Evolutionary conservation across 2,113 vertebrate species (phyloP), one percentile per base, ranked within the genome.

Genomic region (Phodopus roborovskii): DNA sequence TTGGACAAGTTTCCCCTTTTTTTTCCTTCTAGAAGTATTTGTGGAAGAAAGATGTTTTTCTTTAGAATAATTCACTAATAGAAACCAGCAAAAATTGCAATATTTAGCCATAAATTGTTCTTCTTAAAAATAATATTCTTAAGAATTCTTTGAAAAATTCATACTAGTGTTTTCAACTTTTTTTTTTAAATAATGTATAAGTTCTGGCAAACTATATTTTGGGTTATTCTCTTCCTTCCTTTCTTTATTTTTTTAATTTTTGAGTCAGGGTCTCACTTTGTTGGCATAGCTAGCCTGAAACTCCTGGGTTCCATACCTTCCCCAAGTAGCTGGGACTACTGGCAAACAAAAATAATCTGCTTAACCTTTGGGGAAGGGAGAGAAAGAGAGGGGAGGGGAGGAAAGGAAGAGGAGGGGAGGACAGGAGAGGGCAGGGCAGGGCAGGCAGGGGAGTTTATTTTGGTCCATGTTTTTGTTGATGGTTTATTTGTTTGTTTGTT

Each of bases 41-140:
- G 9, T 93, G 70, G 28, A 93, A 94, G 66, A 90, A 94, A 84
- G 39, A 70, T 92, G 1, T 78, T n/a, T 94, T 92, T 94, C 33
- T 95, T 94, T 58, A 92, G 50, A 96, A 74, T 88, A 24, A 94
- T 75, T 95, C 68, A 66, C 36, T 66, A 86, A 93, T 73, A 24
- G n/a, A 39, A 36, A 13, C 74, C 9, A 79, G 17, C 78, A n/a
- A 74, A 50, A 78, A 73, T 17, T 39, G 66, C 6, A 82, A 58
- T 30, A 39, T 45, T 93, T 92, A 82, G 92, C 70, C n/a, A 94
- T 17, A 93, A 95, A 75, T 88, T 96, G 28, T 78, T 39, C 75
- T 91, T 91, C 28, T 77, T 79, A 66, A 77, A 93, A 90, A 90
- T 68, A 81, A 92, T 82, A 87, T 73, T 7, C 73, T 42, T 64